phyloP scores from a whole-genome alignment of 2,888 invertebrate species.

The Pristionchus exspectatus region DNA sequence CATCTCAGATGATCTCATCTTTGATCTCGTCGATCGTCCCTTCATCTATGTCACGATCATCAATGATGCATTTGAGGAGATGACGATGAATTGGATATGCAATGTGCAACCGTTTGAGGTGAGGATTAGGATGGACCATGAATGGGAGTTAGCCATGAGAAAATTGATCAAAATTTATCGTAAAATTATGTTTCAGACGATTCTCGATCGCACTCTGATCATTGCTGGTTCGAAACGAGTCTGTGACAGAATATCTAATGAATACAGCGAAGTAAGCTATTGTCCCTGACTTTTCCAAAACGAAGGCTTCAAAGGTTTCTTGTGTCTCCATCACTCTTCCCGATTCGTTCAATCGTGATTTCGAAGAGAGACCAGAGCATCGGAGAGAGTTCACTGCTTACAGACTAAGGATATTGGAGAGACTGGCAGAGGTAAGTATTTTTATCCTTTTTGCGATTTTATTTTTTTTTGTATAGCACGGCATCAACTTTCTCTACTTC shows the following conservation, averaged over 20 bases:
- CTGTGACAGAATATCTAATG: background rate
- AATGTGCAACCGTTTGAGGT: slow-evolving; percentile 70
- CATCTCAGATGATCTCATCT: background rate
- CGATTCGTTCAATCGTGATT: slow-evolving; percentile 60
- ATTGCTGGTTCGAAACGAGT: slow-evolving; percentile 59
- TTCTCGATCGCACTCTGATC: slow-evolving; percentile 66
- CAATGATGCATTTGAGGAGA: slow-evolving; percentile 72
- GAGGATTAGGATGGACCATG: background rate
- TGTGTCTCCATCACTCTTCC: slow-evolving; percentile 55
- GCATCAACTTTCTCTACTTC: slow-evolving; percentile 66
- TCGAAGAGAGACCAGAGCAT: slow-evolving; percentile 54
- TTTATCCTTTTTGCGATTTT: background rate
- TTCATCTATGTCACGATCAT: slow-evolving; percentile 57
- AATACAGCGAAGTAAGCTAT: slow-evolving; percentile 45
- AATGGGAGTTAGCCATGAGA: background rate
- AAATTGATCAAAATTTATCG: background rate
- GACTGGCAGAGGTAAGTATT: slow-evolving; percentile 60
- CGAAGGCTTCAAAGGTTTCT: slow-evolving; percentile 54
- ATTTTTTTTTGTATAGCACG: background rate
- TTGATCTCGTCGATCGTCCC: background rate
- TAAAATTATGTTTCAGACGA: slow-evolving; percentile 54
- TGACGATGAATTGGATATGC: slow-evolving; percentile 77
- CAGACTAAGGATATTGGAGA: slow-evolving; percentile 71
- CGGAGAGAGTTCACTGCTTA: slow-evolving; percentile 50
- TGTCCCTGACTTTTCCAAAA: background rate